Evolutionary conservation across 2,888 invertebrate genomes (phyloP), one percentile per base, ranked within the genome.

Genomic region (Tiliacea aurago): DNA sequence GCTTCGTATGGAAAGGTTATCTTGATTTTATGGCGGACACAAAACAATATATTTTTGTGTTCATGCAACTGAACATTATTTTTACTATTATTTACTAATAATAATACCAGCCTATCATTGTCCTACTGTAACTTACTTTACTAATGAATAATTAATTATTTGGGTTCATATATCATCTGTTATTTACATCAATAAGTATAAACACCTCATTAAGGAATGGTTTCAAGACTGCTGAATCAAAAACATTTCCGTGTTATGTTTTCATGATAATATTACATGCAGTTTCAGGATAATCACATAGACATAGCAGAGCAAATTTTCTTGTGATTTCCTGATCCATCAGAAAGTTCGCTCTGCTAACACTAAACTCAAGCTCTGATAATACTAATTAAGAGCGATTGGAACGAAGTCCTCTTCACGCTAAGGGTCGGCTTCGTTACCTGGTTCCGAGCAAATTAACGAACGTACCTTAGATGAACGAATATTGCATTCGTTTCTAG

Each of bases 301-400:
- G 43, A 33, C 18, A 33, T 45, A 33, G 11, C 9, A 0, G 73
- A 73, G 33, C 2, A 20, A 63, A 9, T 53, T 68, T 49, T 33
- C 7, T 28, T 7, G 15, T 78, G n/a, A 9, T 9, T 28, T n/a
- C n/a, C n/a, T n/a, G n/a, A n/a, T n/a, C n/a, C 7, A 53, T n/a
- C 33, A 6, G 5, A 33, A 28, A n/a, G 5, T 63, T 63, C 20
- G 2, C 20, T 11, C 13, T 9, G n/a, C 63, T 55, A 53, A n/a
- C 9, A 33, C 20, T 37, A 11, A 78, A 33, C 20, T 43, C 9
- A 78, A 49, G 33, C 43, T 69, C 13, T 49, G 41, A 78, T 78
- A 69, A 23, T 47, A 56, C 56, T 69, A 73, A 78, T 78, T 49
- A 73, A 73, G 51, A 73, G 41, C 69, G 41, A 68, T 73, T 41